Evolutionary conservation across 1,140 invertebrate species (phyloP), one percentile per base, ranked within the genome.

Genomic region (Conus ventricosus): DNA sequence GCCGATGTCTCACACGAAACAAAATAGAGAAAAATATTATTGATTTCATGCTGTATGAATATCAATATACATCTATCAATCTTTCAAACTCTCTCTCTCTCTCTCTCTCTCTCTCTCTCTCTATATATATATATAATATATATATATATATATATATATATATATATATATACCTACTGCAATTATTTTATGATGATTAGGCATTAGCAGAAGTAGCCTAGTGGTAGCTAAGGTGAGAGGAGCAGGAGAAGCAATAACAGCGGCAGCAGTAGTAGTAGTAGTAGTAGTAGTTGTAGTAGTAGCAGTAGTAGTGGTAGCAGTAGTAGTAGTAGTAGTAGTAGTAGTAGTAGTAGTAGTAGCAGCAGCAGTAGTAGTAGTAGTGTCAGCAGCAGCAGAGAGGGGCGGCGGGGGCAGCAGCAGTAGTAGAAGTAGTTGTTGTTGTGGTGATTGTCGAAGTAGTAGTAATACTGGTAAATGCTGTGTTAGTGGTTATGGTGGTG

Each of bases 211-310:
- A n/a, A 54, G 51, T 54, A 84, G 23, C 60, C 53, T 53, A 4
- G 83, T 15, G 8, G 23, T 84, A 84, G 83, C 17, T 1, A 39
- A 4, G 8, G 20, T 27, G 17, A 25, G 11, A 5, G 83, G n/a
- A 27, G 83, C 0, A 84, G 23, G 83, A 39, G 39, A 39, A 39
- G 3, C 39, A 39, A 39, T 39, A 39, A 39, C 39, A 39, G 39
- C 3, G 3, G 39, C 3, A 39, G 39, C 3, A 39, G 39, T 39
- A 39, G 39, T 39, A 39, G 39, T 39, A 39, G 39, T 53, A 84
- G 83, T 53, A 84, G 83, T 53, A 84, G 83, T 53, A 84, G 83
- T 53, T 5, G 83, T 3, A 84, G 71, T 84, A 84, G 83, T 84
- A 84, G 83, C 2, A 84, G 7, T 84, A 20, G 83, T 8, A 20